Evolutionary conservation across 2,797 vertebrate species (phyloP).

Genomic region (Muraenolepis orangiensis): DNA sequence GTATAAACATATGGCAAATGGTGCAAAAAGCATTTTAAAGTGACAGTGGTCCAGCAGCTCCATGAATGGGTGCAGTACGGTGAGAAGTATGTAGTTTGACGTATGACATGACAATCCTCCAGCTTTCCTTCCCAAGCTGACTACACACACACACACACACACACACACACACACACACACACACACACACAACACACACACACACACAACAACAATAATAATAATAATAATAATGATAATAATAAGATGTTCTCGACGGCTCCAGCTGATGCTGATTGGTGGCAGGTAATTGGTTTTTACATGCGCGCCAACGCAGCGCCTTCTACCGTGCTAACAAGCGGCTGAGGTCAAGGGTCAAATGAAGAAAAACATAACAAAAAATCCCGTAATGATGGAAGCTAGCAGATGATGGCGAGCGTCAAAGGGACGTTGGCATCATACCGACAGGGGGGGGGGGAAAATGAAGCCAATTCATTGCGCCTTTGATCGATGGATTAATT

Average conservation of each 20-base stretch:
- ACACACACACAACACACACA: too few relatives aligned
- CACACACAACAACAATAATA: slow-evolving; percentile 31
- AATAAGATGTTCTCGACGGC: too few relatives aligned
- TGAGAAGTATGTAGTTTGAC: too few relatives aligned
- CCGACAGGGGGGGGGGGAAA: too few relatives aligned
- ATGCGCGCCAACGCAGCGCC: not conserved
- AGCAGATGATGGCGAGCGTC: not conserved
- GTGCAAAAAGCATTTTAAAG: too few relatives aligned
- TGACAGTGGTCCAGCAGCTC: too few relatives aligned
- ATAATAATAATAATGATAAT: slow-evolving; percentile 32
- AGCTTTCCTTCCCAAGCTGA: slow-evolving; percentile 37
- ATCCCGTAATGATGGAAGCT: not conserved
- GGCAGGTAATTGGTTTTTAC: slow-evolving; percentile 50
- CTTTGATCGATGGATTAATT: not conserved
- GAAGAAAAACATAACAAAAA: not conserved
- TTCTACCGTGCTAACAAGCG: slow-evolving; percentile 31
- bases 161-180: too few relatives aligned
- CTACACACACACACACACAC: too few relatives aligned
- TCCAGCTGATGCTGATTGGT: slow-evolving; percentile 17
- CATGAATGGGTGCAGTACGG: too few relatives aligned
- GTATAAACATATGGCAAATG: too few relatives aligned
- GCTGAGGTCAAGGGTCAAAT: slow-evolving; percentile 35
- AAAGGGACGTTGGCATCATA: not conserved
- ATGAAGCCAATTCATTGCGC: not conserved
- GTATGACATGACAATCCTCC: slow-evolving; percentile 26